A percentile compares a stretch with the other conserved stretches of the same genome.
Conservation (phyloP, 2,888 invertebrate genomes). For the Torymus aiolomorphi region DNA sequence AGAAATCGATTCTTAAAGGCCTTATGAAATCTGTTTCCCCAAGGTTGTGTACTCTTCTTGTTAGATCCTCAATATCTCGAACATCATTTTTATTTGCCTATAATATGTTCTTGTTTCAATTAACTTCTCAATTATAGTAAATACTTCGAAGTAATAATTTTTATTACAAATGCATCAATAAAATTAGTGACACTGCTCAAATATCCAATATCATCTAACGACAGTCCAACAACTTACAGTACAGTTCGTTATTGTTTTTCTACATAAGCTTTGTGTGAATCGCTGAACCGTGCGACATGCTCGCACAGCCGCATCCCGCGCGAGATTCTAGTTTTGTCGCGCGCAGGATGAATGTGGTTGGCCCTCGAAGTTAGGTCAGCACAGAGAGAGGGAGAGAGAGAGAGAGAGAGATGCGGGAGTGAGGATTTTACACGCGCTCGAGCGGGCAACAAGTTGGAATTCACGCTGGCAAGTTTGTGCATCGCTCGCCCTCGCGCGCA, state of each 20-base stretch:
- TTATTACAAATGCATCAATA: no score
- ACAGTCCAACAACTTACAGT: no score
- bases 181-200: no score
- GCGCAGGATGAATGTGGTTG: conserved; percentile 17
- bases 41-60: no score
- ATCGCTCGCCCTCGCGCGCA: background rate
- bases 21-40: no score
- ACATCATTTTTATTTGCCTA: no score
- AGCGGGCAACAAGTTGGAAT: conserved; percentile 40
- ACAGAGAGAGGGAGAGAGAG: conserved; percentile 3
- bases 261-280: background rate
- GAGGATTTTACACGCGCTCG: background rate
- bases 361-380: background rate
- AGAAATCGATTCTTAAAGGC: no score
- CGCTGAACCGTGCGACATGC: background rate
- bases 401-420: background rate
- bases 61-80: no score
- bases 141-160: no score
- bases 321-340: conserved; percentile 32
- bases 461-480: conserved; percentile 24
- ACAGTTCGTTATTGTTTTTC: conserved; percentile 9
- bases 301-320: background rate
- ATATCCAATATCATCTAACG: no score
- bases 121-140: no score
- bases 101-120: no score